Evolutionary conservation across 2,113 vertebrate species (phyloP).

Genomic region (Urocynchramus pylzowi): DNA sequence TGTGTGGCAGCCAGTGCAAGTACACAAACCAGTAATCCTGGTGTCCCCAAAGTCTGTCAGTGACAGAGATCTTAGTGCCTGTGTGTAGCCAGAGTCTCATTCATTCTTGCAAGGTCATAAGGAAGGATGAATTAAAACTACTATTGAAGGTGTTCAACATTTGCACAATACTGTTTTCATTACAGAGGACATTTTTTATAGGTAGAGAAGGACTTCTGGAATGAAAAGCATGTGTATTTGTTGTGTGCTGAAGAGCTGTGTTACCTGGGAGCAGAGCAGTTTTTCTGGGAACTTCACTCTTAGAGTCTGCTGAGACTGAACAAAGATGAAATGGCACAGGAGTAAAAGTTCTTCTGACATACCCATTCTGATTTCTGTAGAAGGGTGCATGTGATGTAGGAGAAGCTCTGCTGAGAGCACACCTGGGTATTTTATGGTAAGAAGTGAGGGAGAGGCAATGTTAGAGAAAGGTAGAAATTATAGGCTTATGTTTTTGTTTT

Average conservation of each 20-base stretch:
- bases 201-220: not conserved
- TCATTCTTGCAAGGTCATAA: rapidly evolving
- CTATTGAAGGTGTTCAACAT: not conserved
- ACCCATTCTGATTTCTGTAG: not conserved
- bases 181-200: not conserved
- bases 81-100: not conserved
- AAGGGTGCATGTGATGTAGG: not conserved
- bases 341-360: not conserved
- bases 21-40: not conserved
- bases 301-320: not conserved
- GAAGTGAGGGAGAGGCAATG: not conserved
- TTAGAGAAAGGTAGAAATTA: not conserved
- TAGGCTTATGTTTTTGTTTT: not conserved
- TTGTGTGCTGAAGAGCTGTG: not conserved
- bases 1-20: not conserved
- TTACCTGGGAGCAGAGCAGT: not conserved
- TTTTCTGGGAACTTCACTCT: not conserved
- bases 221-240: not conserved
- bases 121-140: not conserved
- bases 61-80: not conserved
- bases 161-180: not conserved
- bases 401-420: not conserved
- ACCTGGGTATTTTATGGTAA: not conserved
- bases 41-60: not conserved
- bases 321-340: not conserved